A percentile compares a stretch with the other conserved stretches of the same genome.
These are phyloP conservation scores for Romanomermis culicivorax DNA, from an alignment of 2,888 invertebrate genomes.

Conservation along the genomic window DNA sequence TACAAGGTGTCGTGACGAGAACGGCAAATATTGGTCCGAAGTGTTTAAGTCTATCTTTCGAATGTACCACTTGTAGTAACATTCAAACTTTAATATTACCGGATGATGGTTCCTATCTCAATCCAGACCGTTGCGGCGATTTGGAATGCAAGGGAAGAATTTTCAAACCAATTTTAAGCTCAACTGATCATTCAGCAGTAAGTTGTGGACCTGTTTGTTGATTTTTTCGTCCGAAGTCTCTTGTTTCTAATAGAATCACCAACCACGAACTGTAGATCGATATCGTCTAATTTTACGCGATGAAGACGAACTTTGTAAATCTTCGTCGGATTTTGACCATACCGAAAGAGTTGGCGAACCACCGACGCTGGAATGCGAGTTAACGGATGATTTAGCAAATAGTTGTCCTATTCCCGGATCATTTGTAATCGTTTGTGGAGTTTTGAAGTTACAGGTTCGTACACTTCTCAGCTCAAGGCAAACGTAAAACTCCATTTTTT, in stretches of 20 bases:
- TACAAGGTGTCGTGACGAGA: not conserved
- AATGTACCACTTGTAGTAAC: not conserved
- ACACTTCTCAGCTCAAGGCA: too few relatives aligned
- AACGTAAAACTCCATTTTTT: too few relatives aligned
- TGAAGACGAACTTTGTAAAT: too few relatives aligned
- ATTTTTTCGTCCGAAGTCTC: too few relatives aligned
- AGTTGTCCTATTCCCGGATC: not conserved
- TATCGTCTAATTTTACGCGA: too few relatives aligned
- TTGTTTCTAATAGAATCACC: too few relatives aligned
- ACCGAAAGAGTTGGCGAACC: not conserved
- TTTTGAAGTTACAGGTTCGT: not conserved
- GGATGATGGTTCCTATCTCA: not conserved
- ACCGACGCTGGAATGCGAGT: not conserved
- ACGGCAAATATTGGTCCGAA: not conserved
- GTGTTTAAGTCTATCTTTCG: not conserved
- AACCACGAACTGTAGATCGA: too few relatives aligned
- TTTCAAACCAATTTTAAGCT: too few relatives aligned
- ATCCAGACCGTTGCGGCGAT: not conserved
- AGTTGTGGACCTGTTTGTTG: too few relatives aligned
- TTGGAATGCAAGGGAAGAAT: not conserved
- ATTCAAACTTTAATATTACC: not conserved
- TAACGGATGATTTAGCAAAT: not conserved
- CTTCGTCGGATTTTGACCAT: too few relatives aligned
- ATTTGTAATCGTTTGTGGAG: not conserved
- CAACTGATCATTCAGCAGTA: too few relatives aligned